Base-by-base conservation (phyloP, 1,140 invertebrate genomes). In the Drosophila mayri region DNA sequence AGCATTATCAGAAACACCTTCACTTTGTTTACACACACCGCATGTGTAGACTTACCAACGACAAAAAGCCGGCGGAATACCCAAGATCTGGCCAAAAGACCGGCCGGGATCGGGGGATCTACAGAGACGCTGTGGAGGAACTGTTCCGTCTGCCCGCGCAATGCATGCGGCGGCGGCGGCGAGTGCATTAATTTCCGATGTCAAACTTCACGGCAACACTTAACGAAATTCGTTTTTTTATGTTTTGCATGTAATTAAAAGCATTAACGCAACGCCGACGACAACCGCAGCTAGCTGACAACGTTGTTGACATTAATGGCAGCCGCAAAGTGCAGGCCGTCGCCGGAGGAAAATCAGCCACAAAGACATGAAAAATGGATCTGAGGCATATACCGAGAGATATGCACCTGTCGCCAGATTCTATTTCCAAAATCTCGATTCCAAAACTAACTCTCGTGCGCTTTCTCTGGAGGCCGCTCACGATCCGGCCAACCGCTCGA, bases 141-240 rank as follows among this genome's bases (percentile, higher is more conserved):
- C 59, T 81, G 55, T 44, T 57, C 25, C 68, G 72, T 63, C 58
- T 61, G 61, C 65, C 72, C 64, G 57, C 49, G 54, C 58, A 38
- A 22, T 76, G 63, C 46, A 28, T 59, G 54, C 60, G 71, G 37
- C 35, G 64, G 35, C 32, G 63, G 43, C 52, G 64, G 58, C 59
- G 55, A 54, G 50, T 87, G 80, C 85, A 90, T 84, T 90, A 62
- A 90, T 72, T 84, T 81, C 50, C 60, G 64, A 74, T 88, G 84
- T 88, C 84, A 90, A 90, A 85, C 77, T 85, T 85, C 84, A 85
- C 68, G 73, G 80, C 73, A 84, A 90, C 85, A 90, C 84, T 80
- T 77, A 74, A 88, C 61, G 84, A 61, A 74, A 72, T 79, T 57
- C 59, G 52, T 54, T 20, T 50, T 79, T 85, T 84, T 78, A 90